phyloP scores from a whole-genome alignment of 2,797 vertebrate species.

The Cynopterus sphinx region DNA sequence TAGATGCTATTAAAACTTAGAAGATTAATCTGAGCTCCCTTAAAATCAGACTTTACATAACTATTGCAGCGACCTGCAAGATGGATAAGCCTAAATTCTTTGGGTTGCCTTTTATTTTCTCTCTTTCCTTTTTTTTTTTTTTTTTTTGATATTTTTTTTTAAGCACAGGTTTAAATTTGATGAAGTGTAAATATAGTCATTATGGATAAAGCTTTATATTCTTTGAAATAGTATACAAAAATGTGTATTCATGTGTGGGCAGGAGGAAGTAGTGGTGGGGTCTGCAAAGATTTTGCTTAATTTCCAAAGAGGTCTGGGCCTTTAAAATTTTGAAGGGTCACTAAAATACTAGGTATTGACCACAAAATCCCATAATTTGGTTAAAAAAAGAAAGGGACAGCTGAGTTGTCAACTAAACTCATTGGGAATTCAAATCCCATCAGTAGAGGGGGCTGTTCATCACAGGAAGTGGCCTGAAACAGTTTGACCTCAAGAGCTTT shows the following conservation, averaged over 20 bases:
- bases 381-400: background rate
- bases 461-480: background rate
- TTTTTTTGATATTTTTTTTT: too few relatives aligned
- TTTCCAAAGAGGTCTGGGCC: background rate
- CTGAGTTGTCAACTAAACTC: background rate
- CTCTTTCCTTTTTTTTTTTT: too few relatives aligned
- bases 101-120: too few relatives aligned
- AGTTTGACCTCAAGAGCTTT: background rate
- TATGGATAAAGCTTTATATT: background rate
- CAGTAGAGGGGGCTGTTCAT: background rate
- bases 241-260: accelerated
- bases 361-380: background rate
- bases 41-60: background rate
- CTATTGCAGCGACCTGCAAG: background rate
- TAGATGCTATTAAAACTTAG: background rate
- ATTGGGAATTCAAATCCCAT: background rate
- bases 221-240: background rate
- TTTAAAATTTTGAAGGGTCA: background rate
- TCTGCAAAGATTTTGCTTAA: background rate
- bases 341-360: background rate
- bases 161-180: too few relatives aligned
- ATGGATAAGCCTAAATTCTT: background rate
- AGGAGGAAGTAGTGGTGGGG: accelerated
- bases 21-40: background rate
- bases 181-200: too few relatives aligned